Conservation (phyloP, 2,888 invertebrate genomes). For the Elegia similella region DNA sequence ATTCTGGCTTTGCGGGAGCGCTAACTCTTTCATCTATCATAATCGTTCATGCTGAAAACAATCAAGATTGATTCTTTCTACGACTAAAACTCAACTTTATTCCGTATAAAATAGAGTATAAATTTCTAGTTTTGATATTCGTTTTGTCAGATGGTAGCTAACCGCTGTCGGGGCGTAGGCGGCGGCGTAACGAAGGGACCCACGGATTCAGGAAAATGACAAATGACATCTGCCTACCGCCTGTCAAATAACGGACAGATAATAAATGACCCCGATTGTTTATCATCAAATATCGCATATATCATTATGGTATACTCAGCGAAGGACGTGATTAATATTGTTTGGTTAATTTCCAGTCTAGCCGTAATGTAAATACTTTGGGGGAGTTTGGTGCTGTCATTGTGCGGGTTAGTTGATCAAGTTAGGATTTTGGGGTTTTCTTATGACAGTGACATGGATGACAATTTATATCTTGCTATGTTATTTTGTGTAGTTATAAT, state of each 20-base stretch:
- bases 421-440: slow-evolving; percentile 36
- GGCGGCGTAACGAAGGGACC: slow-evolving; percentile 79
- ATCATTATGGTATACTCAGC: slow-evolving; percentile 79
- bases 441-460: background rate
- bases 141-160: slow-evolving; percentile 72
- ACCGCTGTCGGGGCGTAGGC: slow-evolving; percentile 74
- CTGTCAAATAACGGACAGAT: slow-evolving; percentile 85
- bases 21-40: slow-evolving; percentile 82
- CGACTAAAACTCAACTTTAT: slow-evolving; percentile 44
- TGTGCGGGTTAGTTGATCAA: slow-evolving; percentile 50
- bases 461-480: background rate
- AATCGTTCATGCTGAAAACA: slow-evolving; percentile 82
- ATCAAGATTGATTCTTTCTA: slow-evolving; percentile 73
- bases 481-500: background rate
- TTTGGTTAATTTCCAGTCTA: slow-evolving; percentile 76
- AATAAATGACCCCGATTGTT: slow-evolving; percentile 85
- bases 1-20: slow-evolving; percentile 69
- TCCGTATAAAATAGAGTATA: slow-evolving; percentile 32
- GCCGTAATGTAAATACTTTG: slow-evolving; percentile 70
- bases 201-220: slow-evolving; percentile 83
- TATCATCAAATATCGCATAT: slow-evolving; percentile 83
- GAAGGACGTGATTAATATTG: slow-evolving; percentile 76
- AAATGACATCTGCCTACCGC: slow-evolving; percentile 86
- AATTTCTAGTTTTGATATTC: slow-evolving; percentile 25
- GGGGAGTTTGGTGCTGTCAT: slow-evolving; percentile 68